These are phyloP conservation scores for Agriopis leucophaearia DNA, from an alignment of 2,888 invertebrate species.

Conservation along the genomic window DNA sequence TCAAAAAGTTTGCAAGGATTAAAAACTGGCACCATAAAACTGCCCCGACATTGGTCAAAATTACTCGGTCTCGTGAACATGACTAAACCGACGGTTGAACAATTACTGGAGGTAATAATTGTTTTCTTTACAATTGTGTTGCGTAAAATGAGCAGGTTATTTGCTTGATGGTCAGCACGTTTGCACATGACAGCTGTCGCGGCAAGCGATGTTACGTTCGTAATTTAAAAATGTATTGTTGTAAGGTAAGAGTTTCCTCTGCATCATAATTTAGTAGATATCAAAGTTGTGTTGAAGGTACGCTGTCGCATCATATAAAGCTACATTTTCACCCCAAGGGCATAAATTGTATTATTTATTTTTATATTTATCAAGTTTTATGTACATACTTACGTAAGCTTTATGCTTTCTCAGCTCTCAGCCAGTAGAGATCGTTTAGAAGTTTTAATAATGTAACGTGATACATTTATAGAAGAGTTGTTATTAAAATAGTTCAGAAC, in stretches of 20 bases:
- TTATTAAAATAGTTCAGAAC: neutral
- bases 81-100: slow-evolving; percentile 63
- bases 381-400: slow-evolving; percentile 1
- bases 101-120: slow-evolving; percentile 67
- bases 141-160: neutral
- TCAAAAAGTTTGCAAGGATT: slow-evolving; percentile 66
- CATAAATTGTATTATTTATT: slow-evolving; percentile 7
- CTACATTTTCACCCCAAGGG: neutral
- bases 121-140: neutral
- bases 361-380: slow-evolving; percentile 17
- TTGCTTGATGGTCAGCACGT: neutral
- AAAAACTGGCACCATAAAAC: slow-evolving; percentile 68
- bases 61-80: slow-evolving; percentile 66
- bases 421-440: slow-evolving; percentile 3
- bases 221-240: neutral
- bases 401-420: neutral
- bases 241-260: neutral
- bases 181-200: neutral
- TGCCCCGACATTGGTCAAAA: slow-evolving; percentile 74
- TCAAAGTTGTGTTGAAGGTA: slow-evolving; percentile 1
- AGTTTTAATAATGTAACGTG: slow-evolving; percentile 9
- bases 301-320: slow-evolving; percentile 5
- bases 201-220: neutral
- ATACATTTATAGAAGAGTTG: slow-evolving; percentile 10
- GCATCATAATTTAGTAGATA: neutral